Evolutionary conservation across 2,888 invertebrate genomes (phyloP), one percentile per base, ranked within the genome.

Genomic region (Hirtodrosophila trivittata): DNA sequence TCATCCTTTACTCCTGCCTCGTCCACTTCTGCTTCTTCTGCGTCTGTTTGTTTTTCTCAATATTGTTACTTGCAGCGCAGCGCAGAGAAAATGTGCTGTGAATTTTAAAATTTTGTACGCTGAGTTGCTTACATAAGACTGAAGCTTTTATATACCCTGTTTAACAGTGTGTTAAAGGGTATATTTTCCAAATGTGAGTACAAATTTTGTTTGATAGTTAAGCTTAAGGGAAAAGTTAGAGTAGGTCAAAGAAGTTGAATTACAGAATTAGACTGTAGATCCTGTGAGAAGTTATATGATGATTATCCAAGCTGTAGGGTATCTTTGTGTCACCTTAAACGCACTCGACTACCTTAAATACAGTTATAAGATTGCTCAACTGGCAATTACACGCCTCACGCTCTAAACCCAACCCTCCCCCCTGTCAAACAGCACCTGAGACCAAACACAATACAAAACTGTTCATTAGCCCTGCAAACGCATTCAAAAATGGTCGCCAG

Each of bases 21-120:
- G 2, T 21, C 2, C 18, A 21, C 10, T 21, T 37, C 33, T 43
- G 8, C 9, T 13, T 50, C n/a, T 38, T 12, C 10, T 33, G 18
- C 58, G 35, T 49, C 25, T 42, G n/a, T 35, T 6, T 66, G 37
- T 62, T 78, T 69, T 72, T 87, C 77, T 86, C 81, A 86, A 84
- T 86, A 86, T 81, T 81, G 80, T 81, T 82, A 75, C 54, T 71
- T 39, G 70, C 86, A 68, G 84, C 67, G 57, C 77, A 77, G 66
- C 69, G 66, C 71, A 32, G 47, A 55, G 64, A 71, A 87, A 75
- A 86, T 86, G 87, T 87, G 86, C 74, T 78, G 75, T 74, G 86
- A 87, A 88, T 86, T 87, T 86, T 64, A 81, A 88, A 84, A 21
- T 21, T 73, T 72, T 30, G 18, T 58, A 37, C 57, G 77, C 49